These are phyloP conservation scores for Carabus problematicus DNA, from an alignment of 2,888 invertebrate species.

Conservation along the genomic window DNA sequence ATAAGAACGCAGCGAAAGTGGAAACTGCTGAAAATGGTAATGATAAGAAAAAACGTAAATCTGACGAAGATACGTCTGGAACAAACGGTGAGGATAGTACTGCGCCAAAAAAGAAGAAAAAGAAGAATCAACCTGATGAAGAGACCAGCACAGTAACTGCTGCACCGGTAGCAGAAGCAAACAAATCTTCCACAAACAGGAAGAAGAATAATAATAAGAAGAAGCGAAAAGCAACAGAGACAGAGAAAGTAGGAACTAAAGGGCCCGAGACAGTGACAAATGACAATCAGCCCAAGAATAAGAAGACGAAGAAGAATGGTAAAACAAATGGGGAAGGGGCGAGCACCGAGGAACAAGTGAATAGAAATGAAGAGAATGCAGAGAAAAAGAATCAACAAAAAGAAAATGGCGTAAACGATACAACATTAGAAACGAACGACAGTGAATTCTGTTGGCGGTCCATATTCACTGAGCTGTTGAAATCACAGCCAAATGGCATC, in stretches of 20 bases:
- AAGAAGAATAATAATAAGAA: constrained; percentile 48
- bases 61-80: constrained; percentile 57
- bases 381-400: constrained; percentile 46
- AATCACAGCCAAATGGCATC: constrained; percentile 66
- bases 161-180: constrained; percentile 22
- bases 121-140: neutral
- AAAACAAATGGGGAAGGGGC: constrained; percentile 59
- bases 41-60: constrained; percentile 8
- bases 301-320: constrained; percentile 50
- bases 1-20: constrained; percentile 49
- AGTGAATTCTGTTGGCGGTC: constrained; percentile 48
- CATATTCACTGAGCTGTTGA: constrained; percentile 52
- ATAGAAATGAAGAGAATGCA: constrained; percentile 51
- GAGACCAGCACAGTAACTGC: constrained; percentile 37
- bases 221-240: constrained; percentile 45
- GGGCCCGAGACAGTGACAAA: constrained; percentile 47
- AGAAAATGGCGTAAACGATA: constrained; percentile 6
- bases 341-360: constrained; percentile 46
- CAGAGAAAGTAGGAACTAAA: constrained; percentile 45
- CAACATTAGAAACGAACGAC: constrained; percentile 1
- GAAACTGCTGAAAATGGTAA: constrained; percentile 45
- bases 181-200: constrained; percentile 20
- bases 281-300: constrained; percentile 47
- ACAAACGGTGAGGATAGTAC: constrained; percentile 40
- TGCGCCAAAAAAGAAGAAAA: constrained; percentile 31